Base-by-base conservation (phyloP, 2,113 vertebrate species). In the Mus pahari region DNA sequence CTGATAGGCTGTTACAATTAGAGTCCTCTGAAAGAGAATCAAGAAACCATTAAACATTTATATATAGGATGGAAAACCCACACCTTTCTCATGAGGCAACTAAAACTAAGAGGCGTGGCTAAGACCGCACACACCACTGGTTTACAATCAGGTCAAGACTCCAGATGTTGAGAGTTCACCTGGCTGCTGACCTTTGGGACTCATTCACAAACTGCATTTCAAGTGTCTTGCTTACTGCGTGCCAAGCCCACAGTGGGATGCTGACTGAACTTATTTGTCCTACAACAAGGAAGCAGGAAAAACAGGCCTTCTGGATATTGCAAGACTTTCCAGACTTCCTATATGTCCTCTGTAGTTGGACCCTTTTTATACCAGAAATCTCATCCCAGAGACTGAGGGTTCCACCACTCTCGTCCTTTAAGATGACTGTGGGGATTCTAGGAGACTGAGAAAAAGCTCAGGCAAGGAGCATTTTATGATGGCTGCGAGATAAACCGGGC, bases 1-100 rank as follows among this genome's bases (percentile, higher is more conserved):
- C 87, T 74, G 24, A 4, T 50, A 4, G 26, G 1, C 0, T 0
- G 0, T 0, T 0, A 83, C 96, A 96, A 1, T 17, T 0, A 36
- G 7, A 0, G 16, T 0, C 19, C 5, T 45, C 97, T 97, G 89
- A 20, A 95, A 39, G 70, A 86, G n/a, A 89, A 84, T 39, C 5
- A 83, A 93, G 36, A 84, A 42, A 68, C n/a, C 19, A 74, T 94
- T 93, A 93, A 86, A 55, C 7, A 24, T 31, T 74, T 33, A 75
- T 31, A 36, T 81, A 26, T 26, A 55, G 39, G 48, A 48, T 74
- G 26, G 78, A 78, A 79, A 78, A 68, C 16, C 19, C 70, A 50
- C 48, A 55, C 16, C 71, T 48, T 86, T 92, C 42, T 58, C 50
- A 64, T 45, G 39, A 31, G 74, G 17, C 33, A 68, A 42, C 33